Conservation (phyloP, 2,113 vertebrate species). For the Acanthisitta chloris region DNA sequence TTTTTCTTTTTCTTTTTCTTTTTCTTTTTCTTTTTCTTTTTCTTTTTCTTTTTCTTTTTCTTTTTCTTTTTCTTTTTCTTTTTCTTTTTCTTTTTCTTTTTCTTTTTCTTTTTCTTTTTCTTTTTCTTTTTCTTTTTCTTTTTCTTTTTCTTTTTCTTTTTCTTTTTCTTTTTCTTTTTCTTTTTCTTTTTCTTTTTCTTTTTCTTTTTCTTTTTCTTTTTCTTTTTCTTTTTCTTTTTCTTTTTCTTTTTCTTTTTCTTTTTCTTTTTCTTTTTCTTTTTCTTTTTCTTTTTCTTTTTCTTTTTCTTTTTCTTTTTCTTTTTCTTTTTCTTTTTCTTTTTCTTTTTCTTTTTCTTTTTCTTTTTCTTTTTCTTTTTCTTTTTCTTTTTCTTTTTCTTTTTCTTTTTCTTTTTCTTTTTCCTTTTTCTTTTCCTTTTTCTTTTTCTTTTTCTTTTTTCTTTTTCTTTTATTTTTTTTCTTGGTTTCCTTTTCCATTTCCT, state of each 20-base stretch:
- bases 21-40: rapidly evolving
- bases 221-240: rapidly evolving
- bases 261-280: rapidly evolving
- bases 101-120: rapidly evolving
- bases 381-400: rapidly evolving
- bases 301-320: rapidly evolving
- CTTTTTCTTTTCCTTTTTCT: rapidly evolving
- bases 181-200: rapidly evolving
- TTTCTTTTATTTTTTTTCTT: background rate
- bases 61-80: too few species aligned
- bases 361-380: rapidly evolving
- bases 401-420: rapidly evolving
- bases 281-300: rapidly evolving
- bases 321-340: rapidly evolving
- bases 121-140: rapidly evolving
- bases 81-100: rapidly evolving
- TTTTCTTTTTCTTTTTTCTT: rapidly evolving
- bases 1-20: background rate
- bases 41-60: too few species aligned
- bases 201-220: rapidly evolving
- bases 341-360: rapidly evolving
- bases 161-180: rapidly evolving
- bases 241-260: rapidly evolving
- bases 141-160: rapidly evolving
- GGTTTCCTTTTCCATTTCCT: rapidly evolving